Conservation (phyloP, 2,888 invertebrate species). For the Branchinecta sandiegonensis region DNA sequence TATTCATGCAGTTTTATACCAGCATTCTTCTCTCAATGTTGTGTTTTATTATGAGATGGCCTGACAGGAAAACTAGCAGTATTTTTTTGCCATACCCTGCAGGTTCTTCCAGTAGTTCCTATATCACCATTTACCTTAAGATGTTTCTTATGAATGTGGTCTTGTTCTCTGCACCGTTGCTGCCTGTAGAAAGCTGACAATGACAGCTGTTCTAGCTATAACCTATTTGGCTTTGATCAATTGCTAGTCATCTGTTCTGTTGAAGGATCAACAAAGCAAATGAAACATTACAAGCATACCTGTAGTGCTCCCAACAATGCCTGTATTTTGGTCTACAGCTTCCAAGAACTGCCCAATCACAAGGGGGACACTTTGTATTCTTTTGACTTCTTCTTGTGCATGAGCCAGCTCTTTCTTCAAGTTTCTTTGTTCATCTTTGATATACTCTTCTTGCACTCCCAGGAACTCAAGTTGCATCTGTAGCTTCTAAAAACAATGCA, state of each 20-base stretch:
- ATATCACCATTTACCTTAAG: too few relatives aligned
- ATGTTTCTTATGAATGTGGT: too few relatives aligned
- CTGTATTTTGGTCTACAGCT: constrained; percentile 98
- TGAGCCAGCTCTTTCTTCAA: constrained; percentile 96
- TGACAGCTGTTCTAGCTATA: constrained; percentile 17
- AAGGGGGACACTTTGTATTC: constrained; percentile 95
- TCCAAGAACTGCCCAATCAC: constrained; percentile 98
- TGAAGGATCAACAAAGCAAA: not conserved
- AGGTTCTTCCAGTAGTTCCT: too few relatives aligned
- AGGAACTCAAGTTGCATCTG: constrained; percentile 92
- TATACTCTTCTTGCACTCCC: constrained; percentile 97
- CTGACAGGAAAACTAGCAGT: too few relatives aligned
- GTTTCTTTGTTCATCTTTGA: constrained; percentile 97
- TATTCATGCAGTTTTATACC: too few relatives aligned
- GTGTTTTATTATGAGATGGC: too few relatives aligned
- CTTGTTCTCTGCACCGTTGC: too few relatives aligned
- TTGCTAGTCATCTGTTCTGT: not conserved
- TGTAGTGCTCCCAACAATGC: constrained; percentile 96
- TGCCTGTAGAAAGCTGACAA: constrained; percentile 15
- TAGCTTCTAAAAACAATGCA: constrained; percentile 51
- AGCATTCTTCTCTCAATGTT: too few relatives aligned
- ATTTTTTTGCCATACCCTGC: too few relatives aligned
- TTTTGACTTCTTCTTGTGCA: constrained; percentile 93
- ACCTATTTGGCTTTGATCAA: not conserved
- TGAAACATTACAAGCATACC: constrained; percentile 32